Conservation (phyloP, 2,888 invertebrate species). For the Lasioglossum leucozonium region DNA sequence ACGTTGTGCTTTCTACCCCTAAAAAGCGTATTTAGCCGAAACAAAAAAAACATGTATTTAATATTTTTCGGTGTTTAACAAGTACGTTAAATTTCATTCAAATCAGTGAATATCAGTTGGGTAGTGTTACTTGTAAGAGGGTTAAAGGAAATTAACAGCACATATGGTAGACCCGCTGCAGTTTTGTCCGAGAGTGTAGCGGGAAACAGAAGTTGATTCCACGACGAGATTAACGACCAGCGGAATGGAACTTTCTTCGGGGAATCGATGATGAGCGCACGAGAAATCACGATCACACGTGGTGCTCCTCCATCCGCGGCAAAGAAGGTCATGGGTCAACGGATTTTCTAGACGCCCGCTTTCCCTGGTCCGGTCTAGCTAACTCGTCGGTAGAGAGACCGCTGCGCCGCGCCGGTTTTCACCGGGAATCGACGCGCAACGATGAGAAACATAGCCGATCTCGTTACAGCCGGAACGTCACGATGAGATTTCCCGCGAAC, state of each 20-base stretch:
- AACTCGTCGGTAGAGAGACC: constrained; percentile 59
- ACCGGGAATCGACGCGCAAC: constrained; percentile 14
- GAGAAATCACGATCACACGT: constrained; percentile 36
- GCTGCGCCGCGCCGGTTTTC: constrained; percentile 42
- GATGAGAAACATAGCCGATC: neutral
- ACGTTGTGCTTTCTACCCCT: too few species aligned
- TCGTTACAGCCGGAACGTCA: constrained; percentile 21
- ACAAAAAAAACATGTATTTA: too few species aligned
- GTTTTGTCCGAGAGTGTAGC: neutral
- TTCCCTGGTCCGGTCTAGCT: constrained; percentile 68
- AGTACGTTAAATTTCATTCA: too few species aligned
- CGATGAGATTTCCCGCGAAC: constrained; percentile 12
- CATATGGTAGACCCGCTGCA: too few species aligned
- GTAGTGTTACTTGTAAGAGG: too few species aligned
- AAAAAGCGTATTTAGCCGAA: too few species aligned
- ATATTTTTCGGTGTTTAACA: too few species aligned
- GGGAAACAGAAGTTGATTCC: constrained; percentile 5
- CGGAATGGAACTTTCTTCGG: constrained; percentile 27
- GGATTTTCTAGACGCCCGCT: constrained; percentile 66
- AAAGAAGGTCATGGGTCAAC: constrained; percentile 66
- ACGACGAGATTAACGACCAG: constrained; percentile 34
- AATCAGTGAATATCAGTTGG: too few species aligned
- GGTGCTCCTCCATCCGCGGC: neutral
- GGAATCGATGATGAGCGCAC: constrained; percentile 32
- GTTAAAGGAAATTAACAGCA: too few species aligned